Base-by-base conservation (phyloP, 2,888 invertebrate genomes). In the Leucophenga montana region DNA sequence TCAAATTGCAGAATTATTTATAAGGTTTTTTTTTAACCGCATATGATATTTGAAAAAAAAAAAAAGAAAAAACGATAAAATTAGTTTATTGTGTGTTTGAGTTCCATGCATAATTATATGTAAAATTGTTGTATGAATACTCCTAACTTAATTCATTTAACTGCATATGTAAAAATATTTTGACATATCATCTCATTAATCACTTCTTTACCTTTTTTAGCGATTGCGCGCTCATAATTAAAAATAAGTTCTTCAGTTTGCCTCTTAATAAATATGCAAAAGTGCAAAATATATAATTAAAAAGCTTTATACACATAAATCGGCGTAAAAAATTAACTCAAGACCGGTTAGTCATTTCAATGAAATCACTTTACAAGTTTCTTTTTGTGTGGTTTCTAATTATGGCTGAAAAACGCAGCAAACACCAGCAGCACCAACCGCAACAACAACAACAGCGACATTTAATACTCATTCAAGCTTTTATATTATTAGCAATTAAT, bases 401-500 rank as follows among this genome's bases (percentile, higher is more conserved):
- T 39, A 39, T 39, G 39, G 11, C 50, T 50, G 18, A 50, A 16
- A 50, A 16, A n/a, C 6, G 18, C 8, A 50, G n/a, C 5, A 18
- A 14, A 18, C n/a, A n/a, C n/a, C n/a, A n/a, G n/a, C n/a, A n/a
- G n/a, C n/a, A n/a, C n/a, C n/a, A n/a, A n/a, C n/a, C n/a, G n/a
- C n/a, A 50, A 16, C 5, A 50, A 16, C n/a, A 50, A n/a, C n/a
- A 50, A 50, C 1, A 50, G 50, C 50, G n/a, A 18, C 50, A 50
- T 50, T 50, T 50, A n/a, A 50, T 16, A 11, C 13, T 13, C 13
- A 18, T 50, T 50, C 18, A 18, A 16, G 50, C 13, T 50, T 50
- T 50, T 50, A 11, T 16, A 11, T 65, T 76, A 80, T 79, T 78
- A 78, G 76, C 75, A 80, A 82, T 82, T 82, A 78, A 78, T 79